Conservation (phyloP, 2,797 vertebrate genomes). For the Dryobates pubescens region DNA sequence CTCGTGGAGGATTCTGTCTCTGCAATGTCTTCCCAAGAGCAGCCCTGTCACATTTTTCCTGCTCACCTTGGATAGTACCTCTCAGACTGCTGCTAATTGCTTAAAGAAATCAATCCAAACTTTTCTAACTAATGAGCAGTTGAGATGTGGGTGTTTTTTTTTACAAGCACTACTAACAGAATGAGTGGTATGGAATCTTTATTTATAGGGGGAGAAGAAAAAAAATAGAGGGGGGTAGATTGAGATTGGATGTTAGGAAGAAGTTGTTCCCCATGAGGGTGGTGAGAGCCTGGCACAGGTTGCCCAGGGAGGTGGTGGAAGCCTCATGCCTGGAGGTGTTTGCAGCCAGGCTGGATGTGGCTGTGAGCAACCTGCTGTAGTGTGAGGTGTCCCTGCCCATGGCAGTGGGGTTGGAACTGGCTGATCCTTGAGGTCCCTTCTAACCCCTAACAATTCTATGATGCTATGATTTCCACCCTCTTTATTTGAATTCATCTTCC, state of each 20-base stretch:
- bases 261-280: too few species aligned
- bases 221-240: too few species aligned
- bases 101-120: neutral
- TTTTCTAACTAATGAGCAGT: neutral
- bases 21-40: neutral
- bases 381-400: too few species aligned
- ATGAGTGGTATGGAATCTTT: neutral
- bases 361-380: too few species aligned
- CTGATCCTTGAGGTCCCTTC: too few species aligned
- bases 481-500: neutral
- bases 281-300: too few species aligned
- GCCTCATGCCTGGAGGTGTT: too few species aligned
- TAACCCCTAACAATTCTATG: too few species aligned
- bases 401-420: too few species aligned
- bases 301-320: too few species aligned
- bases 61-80: neutral
- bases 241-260: too few species aligned
- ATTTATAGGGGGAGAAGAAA: neutral
- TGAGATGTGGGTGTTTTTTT: neutral
- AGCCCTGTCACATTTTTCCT: neutral
- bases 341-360: too few species aligned
- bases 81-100: neutral
- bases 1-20: neutral
- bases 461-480: neutral
- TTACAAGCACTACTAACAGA: neutral